Base-by-base conservation (phyloP, 1,140 invertebrate genomes). In the Diabrotica undecimpunctata region DNA sequence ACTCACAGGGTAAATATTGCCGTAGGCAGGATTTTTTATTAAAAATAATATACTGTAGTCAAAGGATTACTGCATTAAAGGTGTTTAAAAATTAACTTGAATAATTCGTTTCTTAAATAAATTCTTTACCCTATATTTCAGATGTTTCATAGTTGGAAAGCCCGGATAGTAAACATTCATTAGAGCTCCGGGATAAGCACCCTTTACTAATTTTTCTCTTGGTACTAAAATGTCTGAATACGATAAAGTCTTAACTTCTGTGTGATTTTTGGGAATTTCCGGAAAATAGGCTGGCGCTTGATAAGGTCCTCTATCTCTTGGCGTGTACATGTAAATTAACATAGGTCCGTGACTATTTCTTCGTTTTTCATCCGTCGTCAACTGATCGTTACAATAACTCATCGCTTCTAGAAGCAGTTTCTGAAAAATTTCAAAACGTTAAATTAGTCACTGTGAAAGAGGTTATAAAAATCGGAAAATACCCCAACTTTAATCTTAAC, bases 331-430 rank as follows among this genome's bases (percentile, higher is more conserved):
- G 74, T 91, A 96, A 46, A 93, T 75, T 12, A 87, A 81, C 89
- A 96, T 95, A 0, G 92, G 91, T 0, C 95, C 94, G 75, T 95
- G 91, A 5, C 70, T 77, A 78, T 98, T 99, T 7, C 95, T 81
- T 13, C 80, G 79, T 7, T 78, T 80, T 80, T 98, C 96, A 61
- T 90, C 89, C 5, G 79, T 70, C 0, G 87, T 89, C 35, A 98
- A 80, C 36, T 84, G 70, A 6, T 81, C 71, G 54, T 92, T 87
- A 69, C 87, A 88, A 0, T 86, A 81, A 14, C 81, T 78, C 89
- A 98, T 97, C 0, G 94, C 93, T 68, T 83, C 79, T 38, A 95
- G 74, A 54, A 96, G 82, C 56, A 84, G 81, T 50, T 81, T 77
- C 87, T 88, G 66, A 61, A 80, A 78, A 60, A 54, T 65, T 25